Conservation (phyloP, 1,140 invertebrate genomes). For the Psilanteris sp. region DNA sequence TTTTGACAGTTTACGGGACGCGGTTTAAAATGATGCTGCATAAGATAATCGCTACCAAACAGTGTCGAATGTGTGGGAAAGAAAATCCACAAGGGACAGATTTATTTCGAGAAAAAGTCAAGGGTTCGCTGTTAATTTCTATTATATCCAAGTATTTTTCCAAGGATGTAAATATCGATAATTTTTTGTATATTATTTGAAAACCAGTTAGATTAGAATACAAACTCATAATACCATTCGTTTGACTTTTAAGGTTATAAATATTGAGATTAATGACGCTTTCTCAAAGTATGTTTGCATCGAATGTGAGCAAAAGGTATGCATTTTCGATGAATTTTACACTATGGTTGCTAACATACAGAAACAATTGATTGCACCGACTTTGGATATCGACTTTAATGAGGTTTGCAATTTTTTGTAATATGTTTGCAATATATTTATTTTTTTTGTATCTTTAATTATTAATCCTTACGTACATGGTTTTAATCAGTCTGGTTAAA, state of each 20-base stretch:
- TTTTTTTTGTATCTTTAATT: too few relatives aligned
- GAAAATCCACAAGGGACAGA: conserved; percentile 73
- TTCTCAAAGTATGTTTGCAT: conserved; percentile 75
- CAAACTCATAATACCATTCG: conserved; percentile 4
- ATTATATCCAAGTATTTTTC: conserved; percentile 76
- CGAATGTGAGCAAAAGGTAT: conserved; percentile 75
- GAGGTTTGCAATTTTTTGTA: conserved; percentile 64
- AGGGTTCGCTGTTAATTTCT: conserved; percentile 71
- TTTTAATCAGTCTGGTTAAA: too few relatives aligned
- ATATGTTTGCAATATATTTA: too few relatives aligned
- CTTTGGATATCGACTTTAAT: conserved; percentile 74
- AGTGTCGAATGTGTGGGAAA: conserved; percentile 75
- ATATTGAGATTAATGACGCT: conserved; percentile 67
- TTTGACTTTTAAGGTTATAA: conserved; percentile 67
- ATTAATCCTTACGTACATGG: too few relatives aligned
- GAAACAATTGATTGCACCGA: conserved; percentile 70
- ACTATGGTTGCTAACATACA: conserved; percentile 75
- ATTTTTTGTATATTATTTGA: background rate
- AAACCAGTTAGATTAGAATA: background rate
- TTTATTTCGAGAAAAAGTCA: conserved; percentile 73
- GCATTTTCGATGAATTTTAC: conserved; percentile 75
- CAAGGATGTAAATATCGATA: conserved; percentile 69
- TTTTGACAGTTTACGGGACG: too few relatives aligned
- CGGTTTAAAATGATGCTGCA: conserved; percentile 69
- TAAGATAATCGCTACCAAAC: conserved; percentile 66